These are phyloP conservation scores for Microhierax caerulescens DNA, from an alignment of 2,797 vertebrate species.

Conservation along the genomic window DNA sequence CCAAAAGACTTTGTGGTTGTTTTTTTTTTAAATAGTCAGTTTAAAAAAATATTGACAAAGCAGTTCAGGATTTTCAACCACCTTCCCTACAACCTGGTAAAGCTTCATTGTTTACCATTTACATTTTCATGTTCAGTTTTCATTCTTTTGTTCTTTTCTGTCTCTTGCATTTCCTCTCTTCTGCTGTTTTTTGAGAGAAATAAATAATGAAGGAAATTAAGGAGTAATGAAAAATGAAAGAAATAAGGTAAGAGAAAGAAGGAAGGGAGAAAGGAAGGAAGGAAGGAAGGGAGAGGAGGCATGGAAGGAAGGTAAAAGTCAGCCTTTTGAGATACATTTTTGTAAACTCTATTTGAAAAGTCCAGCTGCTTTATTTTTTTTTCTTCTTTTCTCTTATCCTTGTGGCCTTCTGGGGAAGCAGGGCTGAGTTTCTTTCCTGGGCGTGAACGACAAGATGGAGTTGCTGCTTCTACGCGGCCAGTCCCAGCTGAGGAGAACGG, in stretches of 20 bases:
- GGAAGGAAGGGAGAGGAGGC: background rate
- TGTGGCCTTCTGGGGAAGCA: background rate
- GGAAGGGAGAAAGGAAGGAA: background rate
- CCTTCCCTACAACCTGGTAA: background rate
- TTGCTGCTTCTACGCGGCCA: background rate
- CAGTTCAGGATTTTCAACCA: background rate
- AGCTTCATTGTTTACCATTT: background rate
- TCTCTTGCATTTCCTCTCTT: background rate
- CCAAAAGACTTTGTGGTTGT: background rate
- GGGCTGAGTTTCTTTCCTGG: background rate
- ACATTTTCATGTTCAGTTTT: background rate
- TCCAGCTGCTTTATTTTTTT: too few species aligned
- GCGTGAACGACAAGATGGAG: background rate
- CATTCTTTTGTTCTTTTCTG: background rate
- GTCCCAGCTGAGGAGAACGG: accelerated
- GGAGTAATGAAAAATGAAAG: background rate
- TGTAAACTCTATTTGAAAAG: background rate
- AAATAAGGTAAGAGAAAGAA: background rate
- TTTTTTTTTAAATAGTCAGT: background rate
- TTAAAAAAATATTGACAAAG: background rate
- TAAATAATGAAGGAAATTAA: background rate
- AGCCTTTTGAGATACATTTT: background rate
- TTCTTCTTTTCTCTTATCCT: background rate
- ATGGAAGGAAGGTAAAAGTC: background rate
- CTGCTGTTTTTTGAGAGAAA: background rate